These are phyloP conservation scores for Bombus picipes DNA, from an alignment of 1,140 invertebrate species.

Conservation along the genomic window DNA sequence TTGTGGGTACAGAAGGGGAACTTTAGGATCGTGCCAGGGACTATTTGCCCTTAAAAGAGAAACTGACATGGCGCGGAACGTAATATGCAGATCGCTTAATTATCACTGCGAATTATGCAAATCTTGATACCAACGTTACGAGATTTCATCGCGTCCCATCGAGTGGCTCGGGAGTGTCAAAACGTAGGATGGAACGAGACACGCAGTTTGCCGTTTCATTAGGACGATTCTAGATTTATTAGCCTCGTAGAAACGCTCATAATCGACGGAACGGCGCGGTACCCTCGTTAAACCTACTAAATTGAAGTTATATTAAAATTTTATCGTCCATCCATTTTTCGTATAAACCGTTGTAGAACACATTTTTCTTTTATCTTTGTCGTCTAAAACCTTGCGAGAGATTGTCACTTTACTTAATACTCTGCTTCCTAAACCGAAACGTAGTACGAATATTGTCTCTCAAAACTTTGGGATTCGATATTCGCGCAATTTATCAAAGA, in stretches of 20 bases:
- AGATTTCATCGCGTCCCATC: slow-evolving; percentile 62
- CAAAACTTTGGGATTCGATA: neutral
- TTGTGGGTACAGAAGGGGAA: slow-evolving; percentile 33
- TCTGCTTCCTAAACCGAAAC: neutral
- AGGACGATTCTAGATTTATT: slow-evolving; percentile 34
- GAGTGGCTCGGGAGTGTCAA: slow-evolving; percentile 26
- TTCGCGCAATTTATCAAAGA: neutral
- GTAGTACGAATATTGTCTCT: neutral
- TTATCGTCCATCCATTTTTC: neutral
- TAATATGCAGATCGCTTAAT: slow-evolving; percentile 79
- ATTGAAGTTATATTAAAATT: neutral
- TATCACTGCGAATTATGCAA: slow-evolving; percentile 76
- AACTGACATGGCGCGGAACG: slow-evolving; percentile 47
- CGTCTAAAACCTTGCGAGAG: neutral
- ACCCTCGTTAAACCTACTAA: neutral
- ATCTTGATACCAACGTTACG: slow-evolving; percentile 68
- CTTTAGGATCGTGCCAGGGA: slow-evolving; percentile 56
- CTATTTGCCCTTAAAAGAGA: slow-evolving; percentile 67
- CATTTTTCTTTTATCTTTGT: neutral
- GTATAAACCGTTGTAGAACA: neutral
- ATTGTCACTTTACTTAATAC: slow-evolving; percentile 24
- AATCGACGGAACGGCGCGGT: neutral
- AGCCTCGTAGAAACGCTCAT: slow-evolving; percentile 15
- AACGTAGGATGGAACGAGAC: slow-evolving; percentile 35
- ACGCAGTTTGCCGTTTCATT: slow-evolving; percentile 57